Conservation (phyloP, 2,113 vertebrate genomes). For the Dromiciops gliroides region DNA sequence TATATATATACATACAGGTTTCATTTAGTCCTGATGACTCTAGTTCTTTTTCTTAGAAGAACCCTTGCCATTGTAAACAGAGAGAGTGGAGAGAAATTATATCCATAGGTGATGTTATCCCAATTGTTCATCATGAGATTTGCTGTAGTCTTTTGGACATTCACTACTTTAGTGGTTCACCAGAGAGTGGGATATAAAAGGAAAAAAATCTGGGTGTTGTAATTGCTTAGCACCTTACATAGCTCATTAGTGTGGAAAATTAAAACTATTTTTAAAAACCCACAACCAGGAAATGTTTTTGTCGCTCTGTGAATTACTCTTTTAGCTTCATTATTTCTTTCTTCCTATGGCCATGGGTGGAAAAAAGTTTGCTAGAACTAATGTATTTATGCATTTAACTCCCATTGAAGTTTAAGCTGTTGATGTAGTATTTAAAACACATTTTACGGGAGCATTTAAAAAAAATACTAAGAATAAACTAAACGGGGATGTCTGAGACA, state of each 20-base stretch:
- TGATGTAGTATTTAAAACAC: conserved; percentile 44
- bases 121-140: not conserved
- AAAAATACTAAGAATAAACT: conserved; percentile 38
- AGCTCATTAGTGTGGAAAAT: not conserved
- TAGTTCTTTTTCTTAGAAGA: conserved; percentile 31
- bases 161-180: conserved; percentile 35
- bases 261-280: not conserved
- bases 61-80: not conserved
- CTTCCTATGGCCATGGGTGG: conserved; percentile 11
- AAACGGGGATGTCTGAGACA: conserved; percentile 52
- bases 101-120: not conserved
- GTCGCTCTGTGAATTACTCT: not conserved
- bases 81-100: conserved; percentile 4
- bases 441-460: conserved; percentile 30
- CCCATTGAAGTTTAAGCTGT: conserved; percentile 45
- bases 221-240: not conserved
- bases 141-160: not conserved
- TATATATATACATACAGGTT: not conserved
- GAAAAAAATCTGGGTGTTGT: conserved; percentile 1
- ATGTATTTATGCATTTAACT: conserved; percentile 34
- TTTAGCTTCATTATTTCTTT: conserved; percentile 27
- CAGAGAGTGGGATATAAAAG: not conserved
- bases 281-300: conserved; percentile 16
- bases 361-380: conserved; percentile 21
- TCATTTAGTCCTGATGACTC: not conserved